phyloP scores from a whole-genome alignment of 2,888 invertebrate species.

The Invenusta paracnida region DNA sequence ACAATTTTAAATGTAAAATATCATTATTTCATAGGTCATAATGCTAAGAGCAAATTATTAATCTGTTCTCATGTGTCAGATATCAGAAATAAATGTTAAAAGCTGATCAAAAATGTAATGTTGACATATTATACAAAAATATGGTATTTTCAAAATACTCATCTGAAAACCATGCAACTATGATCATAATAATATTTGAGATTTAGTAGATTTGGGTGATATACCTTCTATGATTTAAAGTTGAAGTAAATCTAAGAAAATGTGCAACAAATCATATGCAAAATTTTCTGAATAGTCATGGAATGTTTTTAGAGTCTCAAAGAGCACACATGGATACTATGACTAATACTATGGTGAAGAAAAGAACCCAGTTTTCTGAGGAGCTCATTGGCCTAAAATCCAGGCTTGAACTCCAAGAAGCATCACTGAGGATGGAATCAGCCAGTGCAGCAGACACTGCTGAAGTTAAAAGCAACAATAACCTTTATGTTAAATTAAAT shows the following conservation, averaged over 20 bases:
- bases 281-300: too few species aligned
- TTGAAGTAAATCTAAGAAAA: too few species aligned
- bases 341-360: slow-evolving; percentile 22
- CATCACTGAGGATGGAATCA: slow-evolving; percentile 18
- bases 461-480: slow-evolving; percentile 29
- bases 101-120: not conserved
- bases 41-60: not conserved
- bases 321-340: slow-evolving; percentile 27
- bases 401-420: slow-evolving; percentile 22
- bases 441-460: slow-evolving; percentile 27
- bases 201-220: not conserved
- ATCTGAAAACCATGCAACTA: not conserved
- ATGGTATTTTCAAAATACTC: not conserved
- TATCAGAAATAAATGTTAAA: not conserved
- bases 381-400: slow-evolving; percentile 25
- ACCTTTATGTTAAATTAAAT: slow-evolving; percentile 11
- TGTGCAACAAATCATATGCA: too few species aligned
- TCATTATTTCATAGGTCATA: not conserved
- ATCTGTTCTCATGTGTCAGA: not conserved
- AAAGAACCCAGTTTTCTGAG: slow-evolving; percentile 29
- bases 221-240: not conserved
- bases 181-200: not conserved
- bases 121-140: not conserved
- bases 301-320: slow-evolving; percentile 24
- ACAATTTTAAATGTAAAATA: not conserved